Conservation (phyloP, 2,888 invertebrate genomes). For the Spodoptera littoralis region DNA sequence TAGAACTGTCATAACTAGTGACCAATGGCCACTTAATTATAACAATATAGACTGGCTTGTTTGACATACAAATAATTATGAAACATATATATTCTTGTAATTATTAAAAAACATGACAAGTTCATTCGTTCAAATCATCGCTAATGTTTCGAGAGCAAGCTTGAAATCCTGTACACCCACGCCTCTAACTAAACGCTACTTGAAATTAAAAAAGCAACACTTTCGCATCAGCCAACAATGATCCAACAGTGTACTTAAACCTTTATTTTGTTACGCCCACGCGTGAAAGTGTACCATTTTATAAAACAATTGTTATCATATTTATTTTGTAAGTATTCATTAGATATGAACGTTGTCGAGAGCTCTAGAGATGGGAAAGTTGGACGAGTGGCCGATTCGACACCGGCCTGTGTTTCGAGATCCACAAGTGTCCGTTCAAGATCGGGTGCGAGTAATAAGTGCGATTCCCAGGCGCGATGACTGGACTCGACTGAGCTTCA, state of each 20-base stretch:
- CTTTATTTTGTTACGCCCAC: conserved; percentile 49
- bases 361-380: conserved; percentile 72
- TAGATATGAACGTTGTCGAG: conserved; percentile 75
- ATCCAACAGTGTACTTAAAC: conserved; percentile 23
- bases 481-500: conserved; percentile 63
- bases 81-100: too few species aligned
- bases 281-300: conserved; percentile 54
- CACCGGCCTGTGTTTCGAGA: conserved; percentile 78
- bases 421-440: conserved; percentile 64
- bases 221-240: conserved; percentile 38
- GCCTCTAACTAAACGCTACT: conserved; percentile 26
- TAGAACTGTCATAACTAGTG: too few species aligned
- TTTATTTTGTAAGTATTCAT: conserved; percentile 73
- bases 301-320: conserved; percentile 64
- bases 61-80: too few species aligned
- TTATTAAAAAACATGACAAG: too few species aligned
- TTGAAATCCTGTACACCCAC: conserved; percentile 25
- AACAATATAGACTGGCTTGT: too few species aligned
- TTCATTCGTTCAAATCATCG: neutral
- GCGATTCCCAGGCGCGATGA: conserved; percentile 81
- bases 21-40: too few species aligned
- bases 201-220: conserved; percentile 44
- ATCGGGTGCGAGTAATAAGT: conserved; percentile 68
- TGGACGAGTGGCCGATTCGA: conserved; percentile 75
- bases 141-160: neutral